Percentiles rank a stretch among this genome's conserved stretches.
phyloP scores from a whole-genome alignment of 2,888 invertebrate species.

The Gymnoscelis rufifasciata region DNA sequence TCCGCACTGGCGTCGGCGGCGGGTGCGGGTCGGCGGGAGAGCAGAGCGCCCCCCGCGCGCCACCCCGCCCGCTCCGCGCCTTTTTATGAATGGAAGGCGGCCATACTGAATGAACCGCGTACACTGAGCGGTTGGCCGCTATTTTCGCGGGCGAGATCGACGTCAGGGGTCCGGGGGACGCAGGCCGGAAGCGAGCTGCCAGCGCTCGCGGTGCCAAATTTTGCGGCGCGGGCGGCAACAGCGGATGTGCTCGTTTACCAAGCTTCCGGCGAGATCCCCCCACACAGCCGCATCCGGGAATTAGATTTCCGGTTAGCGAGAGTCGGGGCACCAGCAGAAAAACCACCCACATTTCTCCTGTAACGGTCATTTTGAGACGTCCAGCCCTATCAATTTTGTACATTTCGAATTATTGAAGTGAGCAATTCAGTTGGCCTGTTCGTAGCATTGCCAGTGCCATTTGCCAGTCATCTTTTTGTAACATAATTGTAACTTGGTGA shows the following conservation, averaged over 20 bases:
- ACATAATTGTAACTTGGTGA: no score
- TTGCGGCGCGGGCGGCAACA: constrained; percentile 77
- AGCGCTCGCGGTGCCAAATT: constrained; percentile 77
- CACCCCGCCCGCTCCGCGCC: constrained; percentile 74
- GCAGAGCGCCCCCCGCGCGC: constrained; percentile 72
- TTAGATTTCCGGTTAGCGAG: constrained; percentile 76
- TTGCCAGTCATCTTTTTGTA: no score
- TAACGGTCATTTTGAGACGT: constrained; percentile 33
- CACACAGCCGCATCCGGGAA: constrained; percentile 78
- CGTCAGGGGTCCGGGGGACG: constrained; percentile 66
- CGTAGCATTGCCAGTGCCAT: no score
- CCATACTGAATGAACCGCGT: constrained; percentile 85
- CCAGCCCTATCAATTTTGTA: no score
- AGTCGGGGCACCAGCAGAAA: constrained; percentile 63
- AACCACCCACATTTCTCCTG: constrained; percentile 73
- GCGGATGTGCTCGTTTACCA: constrained; percentile 78
- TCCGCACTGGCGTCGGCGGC: constrained; percentile 77
- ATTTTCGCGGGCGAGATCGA: constrained; percentile 74
- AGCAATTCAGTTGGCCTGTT: no score
- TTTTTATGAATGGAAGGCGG: constrained; percentile 86
- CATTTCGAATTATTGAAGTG: no score
- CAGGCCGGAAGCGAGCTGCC: constrained; percentile 76
- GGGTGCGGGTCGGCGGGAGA: constrained; percentile 74
- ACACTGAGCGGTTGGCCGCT: constrained; percentile 79
- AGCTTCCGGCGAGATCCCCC: constrained; percentile 77